phyloP scores from a whole-genome alignment of 2,113 vertebrate species.

The Sprattus sprattus region DNA sequence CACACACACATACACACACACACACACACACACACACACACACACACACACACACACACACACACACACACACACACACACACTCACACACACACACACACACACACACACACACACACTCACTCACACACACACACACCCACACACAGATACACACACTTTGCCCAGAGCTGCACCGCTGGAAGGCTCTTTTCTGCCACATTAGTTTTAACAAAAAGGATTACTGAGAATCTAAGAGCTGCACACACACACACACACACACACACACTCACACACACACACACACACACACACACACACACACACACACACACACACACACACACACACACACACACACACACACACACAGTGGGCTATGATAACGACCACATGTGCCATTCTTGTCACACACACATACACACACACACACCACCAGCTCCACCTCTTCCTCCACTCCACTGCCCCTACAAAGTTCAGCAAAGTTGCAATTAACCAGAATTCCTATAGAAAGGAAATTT shows the following conservation, averaged over 20 bases:
- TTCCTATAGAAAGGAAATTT: slow-evolving; percentile 49
- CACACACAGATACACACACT: slow-evolving; percentile 52
- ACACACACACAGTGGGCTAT: neutral
- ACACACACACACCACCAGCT: neutral
- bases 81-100: slow-evolving; percentile 50
- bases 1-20: slow-evolving; percentile 53
- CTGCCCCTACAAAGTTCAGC: slow-evolving; percentile 29
- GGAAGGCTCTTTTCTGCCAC: slow-evolving; percentile 62
- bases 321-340: neutral
- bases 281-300: slow-evolving; percentile 25
- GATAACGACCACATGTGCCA: neutral
- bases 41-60: slow-evolving; percentile 42
- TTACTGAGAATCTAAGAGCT: slow-evolving; percentile 40
- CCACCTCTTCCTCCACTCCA: neutral
- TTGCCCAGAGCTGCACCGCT: slow-evolving; percentile 49
- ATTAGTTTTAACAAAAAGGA: slow-evolving; percentile 63
- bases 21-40: slow-evolving; percentile 56
- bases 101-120: slow-evolving; percentile 55
- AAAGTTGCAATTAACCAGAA: slow-evolving; percentile 49
- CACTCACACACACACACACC: slow-evolving; percentile 7
- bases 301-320: neutral
- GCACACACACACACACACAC: neutral
- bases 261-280: slow-evolving; percentile 28
- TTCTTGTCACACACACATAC: slow-evolving; percentile 18
- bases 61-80: too few species aligned